Conservation (phyloP, 1,140 invertebrate species). For the Paraescarpia echinospica region DNA sequence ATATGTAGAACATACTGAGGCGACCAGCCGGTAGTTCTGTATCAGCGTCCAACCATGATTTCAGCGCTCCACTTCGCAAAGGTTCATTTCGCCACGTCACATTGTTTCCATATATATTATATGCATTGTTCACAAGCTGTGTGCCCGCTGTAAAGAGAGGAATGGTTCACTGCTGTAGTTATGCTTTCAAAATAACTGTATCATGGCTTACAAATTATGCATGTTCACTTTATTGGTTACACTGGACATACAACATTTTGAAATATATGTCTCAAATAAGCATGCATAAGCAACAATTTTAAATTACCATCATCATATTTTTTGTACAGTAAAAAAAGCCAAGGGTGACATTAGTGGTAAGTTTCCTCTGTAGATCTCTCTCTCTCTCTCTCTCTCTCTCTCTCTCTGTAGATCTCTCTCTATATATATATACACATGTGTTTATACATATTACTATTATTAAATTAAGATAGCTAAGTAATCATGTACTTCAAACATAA, state of each 20-base stretch:
- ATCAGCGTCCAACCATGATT: constrained; percentile 22
- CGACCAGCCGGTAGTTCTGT: constrained; percentile 3
- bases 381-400: too few species aligned
- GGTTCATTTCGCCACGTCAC: neutral
- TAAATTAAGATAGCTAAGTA: too few species aligned
- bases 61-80: constrained; percentile 10
- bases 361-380: too few species aligned
- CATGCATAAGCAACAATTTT: too few species aligned
- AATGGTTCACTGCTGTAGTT: neutral
- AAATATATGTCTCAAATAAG: neutral
- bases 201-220: neutral
- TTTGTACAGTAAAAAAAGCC: too few species aligned
- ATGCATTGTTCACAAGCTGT: neutral
- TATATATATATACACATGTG: too few species aligned
- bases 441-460: too few species aligned
- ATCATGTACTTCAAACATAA: neutral
- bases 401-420: too few species aligned
- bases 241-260: neutral
- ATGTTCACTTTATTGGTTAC: neutral
- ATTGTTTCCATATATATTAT: constrained; percentile 24
- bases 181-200: neutral
- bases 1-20: neutral
- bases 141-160: neutral
- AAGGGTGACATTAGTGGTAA: too few species aligned
- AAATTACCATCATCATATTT: too few species aligned